Evolutionary conservation across 1,140 invertebrate genomes (phyloP), one percentile per base, ranked within the genome.

Genomic region (Dreissena rostriformis): DNA sequence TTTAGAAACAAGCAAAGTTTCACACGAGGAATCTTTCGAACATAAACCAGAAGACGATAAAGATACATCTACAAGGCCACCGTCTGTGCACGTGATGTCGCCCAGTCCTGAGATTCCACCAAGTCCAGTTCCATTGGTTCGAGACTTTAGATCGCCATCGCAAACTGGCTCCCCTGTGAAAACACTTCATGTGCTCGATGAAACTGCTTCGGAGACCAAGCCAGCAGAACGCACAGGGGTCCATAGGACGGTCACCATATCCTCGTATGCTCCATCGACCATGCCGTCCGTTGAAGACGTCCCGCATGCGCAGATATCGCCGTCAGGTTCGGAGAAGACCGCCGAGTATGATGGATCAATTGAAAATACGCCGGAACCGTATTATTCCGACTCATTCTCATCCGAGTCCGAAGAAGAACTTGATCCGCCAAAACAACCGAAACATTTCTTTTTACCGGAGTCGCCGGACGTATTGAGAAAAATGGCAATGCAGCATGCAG

Each of bases 241-340:
- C 19, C 22, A n/a, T 17, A 53, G 28, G 22, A 57, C 72, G 24
- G 78, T 68, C 4, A 80, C 29, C 39, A 80, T 80, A 52, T 72
- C 52, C 15, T 80, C 78, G 5, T 61, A 61, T 61, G 78, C 55
- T 4, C 19, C 10, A 22, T 68, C 55, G 65, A 63, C 57, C 2
- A 72, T 80, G 68, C 78, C 78, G 49, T 71, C 67, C 22, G 78
- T 80, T 63, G 78, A 80, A 39, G 71, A 51, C 51, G 39, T 72
- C 22, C 14, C 51, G n/a, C 52, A 22, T 26, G 19, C n/a, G 12
- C 65, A 70, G 12, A 65, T 29, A 49, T 72, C 78, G 17, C 17
- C 52, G 19, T 24, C 78, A 22, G 53, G 26, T 5, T 70, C 78
- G 4, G 78, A 80, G 49, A 78, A 51, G 61, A 52, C 29, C 22